Evolutionary conservation across 2,113 vertebrate species (phyloP).

Genomic region (Dicerorhinus sumatrensis): DNA sequence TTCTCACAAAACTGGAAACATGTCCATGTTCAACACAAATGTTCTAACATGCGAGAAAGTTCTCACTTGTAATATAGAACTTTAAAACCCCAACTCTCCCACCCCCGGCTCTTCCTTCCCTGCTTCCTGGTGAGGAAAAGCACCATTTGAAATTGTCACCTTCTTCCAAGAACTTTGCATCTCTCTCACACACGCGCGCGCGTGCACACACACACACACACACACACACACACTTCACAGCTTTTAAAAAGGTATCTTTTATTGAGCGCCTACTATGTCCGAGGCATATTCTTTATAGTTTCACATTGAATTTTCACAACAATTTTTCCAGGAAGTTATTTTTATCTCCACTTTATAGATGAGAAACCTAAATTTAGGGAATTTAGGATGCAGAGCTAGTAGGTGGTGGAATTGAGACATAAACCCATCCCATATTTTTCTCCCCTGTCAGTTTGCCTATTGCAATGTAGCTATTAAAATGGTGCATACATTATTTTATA

Average conservation of each 20-base stretch:
- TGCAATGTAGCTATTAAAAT: background rate
- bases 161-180: background rate
- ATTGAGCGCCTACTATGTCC: background rate
- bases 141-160: background rate
- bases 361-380: background rate
- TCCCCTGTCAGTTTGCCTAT: background rate
- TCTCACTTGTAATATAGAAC: background rate
- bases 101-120: background rate
- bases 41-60: background rate
- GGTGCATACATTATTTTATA: background rate
- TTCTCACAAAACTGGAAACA: conserved; percentile 20
- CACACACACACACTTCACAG: background rate
- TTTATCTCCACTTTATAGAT: background rate
- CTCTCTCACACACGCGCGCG: too few relatives aligned
- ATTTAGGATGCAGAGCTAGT: background rate
- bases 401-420: background rate
- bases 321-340: background rate
- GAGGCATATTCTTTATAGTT: background rate
- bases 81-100: background rate
- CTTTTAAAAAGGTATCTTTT: background rate
- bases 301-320: conserved; percentile 2
- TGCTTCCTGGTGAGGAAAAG: background rate
- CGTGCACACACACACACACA: too few relatives aligned
- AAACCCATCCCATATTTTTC: background rate
- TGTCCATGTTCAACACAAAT: conserved; percentile 16